phyloP scores from a whole-genome alignment of 2,888 invertebrate genomes.

The Hoplodrina ambigua region DNA sequence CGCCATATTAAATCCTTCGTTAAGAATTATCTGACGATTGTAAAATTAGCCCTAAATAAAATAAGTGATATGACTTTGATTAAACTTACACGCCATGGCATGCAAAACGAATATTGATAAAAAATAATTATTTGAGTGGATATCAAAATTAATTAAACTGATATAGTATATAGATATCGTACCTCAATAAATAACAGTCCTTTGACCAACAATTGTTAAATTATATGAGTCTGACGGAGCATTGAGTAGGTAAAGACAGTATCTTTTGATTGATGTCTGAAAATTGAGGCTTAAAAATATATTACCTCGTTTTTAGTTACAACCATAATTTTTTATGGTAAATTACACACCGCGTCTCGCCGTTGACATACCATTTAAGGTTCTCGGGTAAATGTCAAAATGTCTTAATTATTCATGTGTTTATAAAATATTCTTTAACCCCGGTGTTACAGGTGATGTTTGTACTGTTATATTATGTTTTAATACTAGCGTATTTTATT shows the following conservation, averaged over 20 bases:
- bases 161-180: background rate
- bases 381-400: constrained; percentile 51
- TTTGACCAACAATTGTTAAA: constrained; percentile 30
- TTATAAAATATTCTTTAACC: constrained; percentile 46
- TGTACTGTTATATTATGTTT: constrained; percentile 26
- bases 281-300: constrained; percentile 55
- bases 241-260: constrained; percentile 24
- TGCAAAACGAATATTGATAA: too few species aligned
- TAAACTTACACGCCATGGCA: too few species aligned
- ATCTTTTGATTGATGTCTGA: constrained; percentile 53
- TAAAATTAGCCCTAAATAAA: too few species aligned
- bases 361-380: constrained; percentile 57
- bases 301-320: constrained; percentile 42
- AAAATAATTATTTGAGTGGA: too few species aligned
- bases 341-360: constrained; percentile 43
- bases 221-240: constrained; percentile 41
- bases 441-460: constrained; percentile 44
- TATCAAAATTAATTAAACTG: too few species aligned
- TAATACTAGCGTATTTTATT: constrained; percentile 27
- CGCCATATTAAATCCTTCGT: too few species aligned
- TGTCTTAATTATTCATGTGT: constrained; percentile 55
- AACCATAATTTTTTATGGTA: constrained; percentile 56
- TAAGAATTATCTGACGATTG: too few species aligned
- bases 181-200: constrained; percentile 22
- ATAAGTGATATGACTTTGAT: too few species aligned